A percentile compares a stretch with the other conserved stretches of the same genome.
phyloP scores from a whole-genome alignment of 2,888 invertebrate genomes.

The Cremastinae sp. region DNA sequence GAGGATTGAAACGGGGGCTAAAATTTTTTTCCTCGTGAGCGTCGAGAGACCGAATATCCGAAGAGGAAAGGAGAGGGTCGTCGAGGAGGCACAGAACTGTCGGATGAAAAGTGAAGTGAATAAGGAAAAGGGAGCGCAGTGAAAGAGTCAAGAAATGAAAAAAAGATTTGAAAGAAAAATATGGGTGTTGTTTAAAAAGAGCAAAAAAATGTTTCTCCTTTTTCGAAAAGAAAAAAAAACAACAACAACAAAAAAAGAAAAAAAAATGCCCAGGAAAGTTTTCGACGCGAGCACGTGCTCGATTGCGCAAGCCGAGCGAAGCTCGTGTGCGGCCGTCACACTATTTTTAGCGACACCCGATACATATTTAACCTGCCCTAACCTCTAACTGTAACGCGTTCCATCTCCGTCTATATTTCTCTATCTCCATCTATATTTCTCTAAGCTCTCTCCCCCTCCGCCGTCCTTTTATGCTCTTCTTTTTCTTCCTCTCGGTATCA shows the following conservation, averaged over 20 bases:
- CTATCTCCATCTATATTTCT: conserved; percentile 1
- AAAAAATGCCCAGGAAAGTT: conserved; percentile 26
- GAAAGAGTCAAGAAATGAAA: no score
- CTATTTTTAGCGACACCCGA: conserved; percentile 77
- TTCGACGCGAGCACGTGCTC: conserved; percentile 73
- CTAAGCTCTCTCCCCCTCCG: conserved; percentile 17
- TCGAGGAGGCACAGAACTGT: no score
- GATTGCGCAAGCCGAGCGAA: conserved; percentile 74
- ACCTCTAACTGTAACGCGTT: conserved; percentile 66
- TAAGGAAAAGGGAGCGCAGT: no score
- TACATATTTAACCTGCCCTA: conserved; percentile 80
- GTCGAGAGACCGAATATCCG: no score
- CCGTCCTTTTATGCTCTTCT: conserved; percentile 5
- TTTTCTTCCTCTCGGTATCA: conserved; percentile 9
- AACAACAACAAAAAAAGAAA: conserved; percentile 37
- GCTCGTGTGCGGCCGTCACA: conserved; percentile 76
- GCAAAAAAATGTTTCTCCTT: no score
- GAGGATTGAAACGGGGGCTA: no score
- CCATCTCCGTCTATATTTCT: conserved; percentile 2
- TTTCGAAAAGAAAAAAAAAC: conserved; percentile 31
- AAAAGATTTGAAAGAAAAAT: no score
- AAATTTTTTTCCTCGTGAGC: no score
- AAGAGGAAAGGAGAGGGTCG: no score
- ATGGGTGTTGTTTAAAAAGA: conserved; percentile 6
- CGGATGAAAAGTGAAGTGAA: no score